Evolutionary conservation across 2,797 vertebrate species (phyloP).

Genomic region (Brachymystax lenok): DNA sequence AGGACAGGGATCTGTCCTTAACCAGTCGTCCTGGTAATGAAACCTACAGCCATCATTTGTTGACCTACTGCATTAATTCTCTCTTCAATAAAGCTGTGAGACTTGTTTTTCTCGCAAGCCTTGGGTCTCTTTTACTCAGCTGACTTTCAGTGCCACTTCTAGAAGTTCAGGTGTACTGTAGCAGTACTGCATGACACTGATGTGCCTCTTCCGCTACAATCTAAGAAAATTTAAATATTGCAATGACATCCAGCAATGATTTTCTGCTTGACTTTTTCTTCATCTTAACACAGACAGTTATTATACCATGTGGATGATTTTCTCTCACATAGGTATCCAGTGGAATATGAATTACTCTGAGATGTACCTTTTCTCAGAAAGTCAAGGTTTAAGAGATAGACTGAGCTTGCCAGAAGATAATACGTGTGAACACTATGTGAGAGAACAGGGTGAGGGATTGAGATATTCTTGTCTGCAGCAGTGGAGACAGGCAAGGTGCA

Average conservation of each 20-base stretch:
- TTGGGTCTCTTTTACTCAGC: neutral
- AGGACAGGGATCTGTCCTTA: conserved; percentile 49
- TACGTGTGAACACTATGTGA: neutral
- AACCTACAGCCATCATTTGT: conserved; percentile 55
- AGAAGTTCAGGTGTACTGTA: neutral
- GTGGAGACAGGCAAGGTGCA: conserved; percentile 1
- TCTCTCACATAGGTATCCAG: neutral
- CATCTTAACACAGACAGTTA: neutral
- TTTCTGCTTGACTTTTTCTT: neutral
- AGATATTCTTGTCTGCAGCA: conserved; percentile 13
- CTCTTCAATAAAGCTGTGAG: conserved; percentile 41
- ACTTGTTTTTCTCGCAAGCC: neutral
- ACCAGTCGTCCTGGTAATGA: conserved; percentile 57
- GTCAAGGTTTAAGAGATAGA: neutral
- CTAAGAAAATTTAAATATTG: neutral
- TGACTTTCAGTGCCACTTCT: neutral
- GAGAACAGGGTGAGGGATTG: neutral
- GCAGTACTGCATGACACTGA: neutral
- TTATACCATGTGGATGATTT: neutral
- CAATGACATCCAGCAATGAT: neutral
- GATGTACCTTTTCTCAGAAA: neutral
- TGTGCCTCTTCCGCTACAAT: neutral
- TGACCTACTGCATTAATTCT: conserved; percentile 39
- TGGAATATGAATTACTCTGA: neutral
- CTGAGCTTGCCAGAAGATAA: conserved; percentile 7